Conservation (phyloP, 1,140 invertebrate genomes). For the Drosophila ananassae region DNA sequence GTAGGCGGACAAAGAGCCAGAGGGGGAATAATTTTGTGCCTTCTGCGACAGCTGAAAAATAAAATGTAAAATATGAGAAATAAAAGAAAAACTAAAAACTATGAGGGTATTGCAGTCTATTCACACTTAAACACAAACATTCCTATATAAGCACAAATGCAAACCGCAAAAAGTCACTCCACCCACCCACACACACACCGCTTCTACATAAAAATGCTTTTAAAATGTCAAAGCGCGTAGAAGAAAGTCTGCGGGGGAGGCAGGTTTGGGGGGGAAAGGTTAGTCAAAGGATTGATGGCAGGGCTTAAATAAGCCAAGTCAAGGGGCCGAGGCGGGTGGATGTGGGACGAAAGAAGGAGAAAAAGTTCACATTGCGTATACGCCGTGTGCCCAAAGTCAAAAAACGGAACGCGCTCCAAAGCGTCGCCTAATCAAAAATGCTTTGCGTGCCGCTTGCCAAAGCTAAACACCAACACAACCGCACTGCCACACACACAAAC, state of each 20-base stretch:
- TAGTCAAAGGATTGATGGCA: constrained; percentile 75
- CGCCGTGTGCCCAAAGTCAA: constrained; percentile 61
- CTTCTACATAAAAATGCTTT: constrained; percentile 77
- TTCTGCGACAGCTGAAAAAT: constrained; percentile 20
- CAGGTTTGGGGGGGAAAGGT: background rate
- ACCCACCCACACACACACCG: constrained; percentile 18
- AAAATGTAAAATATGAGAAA: constrained; percentile 28
- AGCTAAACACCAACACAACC: constrained; percentile 21
- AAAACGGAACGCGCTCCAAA: constrained; percentile 53
- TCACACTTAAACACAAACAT: constrained; percentile 38
- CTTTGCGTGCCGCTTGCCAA: constrained; percentile 68
- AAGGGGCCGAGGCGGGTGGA: constrained; percentile 11
- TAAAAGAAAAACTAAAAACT: constrained; percentile 31
- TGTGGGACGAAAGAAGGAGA: background rate
- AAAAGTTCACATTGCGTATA: constrained; percentile 76
- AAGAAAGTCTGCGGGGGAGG: constrained; percentile 42
- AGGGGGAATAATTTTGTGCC: too few relatives aligned
- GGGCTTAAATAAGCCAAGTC: constrained; percentile 61
- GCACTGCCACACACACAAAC: constrained; percentile 2
- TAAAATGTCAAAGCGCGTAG: constrained; percentile 80
- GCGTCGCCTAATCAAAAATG: constrained; percentile 78
- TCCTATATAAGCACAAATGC: constrained; percentile 31
- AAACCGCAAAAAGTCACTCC: constrained; percentile 69
- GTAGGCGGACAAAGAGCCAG: too few relatives aligned
- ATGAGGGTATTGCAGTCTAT: constrained; percentile 45